Conservation (phyloP, 2,113 vertebrate genomes). For the Anser brachyrhynchus region DNA sequence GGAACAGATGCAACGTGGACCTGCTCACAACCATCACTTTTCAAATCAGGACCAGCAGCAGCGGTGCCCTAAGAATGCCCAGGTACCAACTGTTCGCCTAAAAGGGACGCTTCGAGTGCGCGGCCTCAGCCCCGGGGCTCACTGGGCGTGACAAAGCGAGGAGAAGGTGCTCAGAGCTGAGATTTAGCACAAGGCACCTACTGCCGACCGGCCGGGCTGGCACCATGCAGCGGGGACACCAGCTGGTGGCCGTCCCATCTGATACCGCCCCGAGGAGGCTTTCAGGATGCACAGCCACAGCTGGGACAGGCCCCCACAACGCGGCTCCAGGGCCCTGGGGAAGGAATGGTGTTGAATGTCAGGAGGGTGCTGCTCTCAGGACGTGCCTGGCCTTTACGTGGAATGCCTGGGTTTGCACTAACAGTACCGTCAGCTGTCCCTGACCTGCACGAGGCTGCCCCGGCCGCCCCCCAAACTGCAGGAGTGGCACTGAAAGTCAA, state of each 20-base stretch:
- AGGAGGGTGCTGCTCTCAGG: not conserved
- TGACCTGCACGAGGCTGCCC: not conserved
- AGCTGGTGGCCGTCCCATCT: not conserved
- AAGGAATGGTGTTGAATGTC: not conserved
- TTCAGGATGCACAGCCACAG: not conserved
- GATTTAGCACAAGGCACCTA: not conserved
- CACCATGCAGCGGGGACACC: not conserved
- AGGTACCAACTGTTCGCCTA: no score
- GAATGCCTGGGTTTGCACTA: not conserved
- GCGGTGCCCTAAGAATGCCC: not conserved
- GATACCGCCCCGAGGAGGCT: not conserved
- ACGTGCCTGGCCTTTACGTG: not conserved
- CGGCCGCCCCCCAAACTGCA: no score
- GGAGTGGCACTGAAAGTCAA: not conserved
- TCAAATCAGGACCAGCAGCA: not conserved
- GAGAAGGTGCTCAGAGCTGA: not conserved
- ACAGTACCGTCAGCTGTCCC: not conserved
- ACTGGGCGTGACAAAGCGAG: not conserved
- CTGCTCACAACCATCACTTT: not conserved
- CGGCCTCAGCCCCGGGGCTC: no score
- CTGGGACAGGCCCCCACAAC: not conserved
- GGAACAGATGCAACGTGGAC: not conserved
- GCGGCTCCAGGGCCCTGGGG: not conserved
- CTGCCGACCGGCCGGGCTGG: not conserved
- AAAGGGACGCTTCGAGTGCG: no score